phyloP scores from a whole-genome alignment of 2,113 vertebrate species.

The Gasterosteus aculeatus region DNA sequence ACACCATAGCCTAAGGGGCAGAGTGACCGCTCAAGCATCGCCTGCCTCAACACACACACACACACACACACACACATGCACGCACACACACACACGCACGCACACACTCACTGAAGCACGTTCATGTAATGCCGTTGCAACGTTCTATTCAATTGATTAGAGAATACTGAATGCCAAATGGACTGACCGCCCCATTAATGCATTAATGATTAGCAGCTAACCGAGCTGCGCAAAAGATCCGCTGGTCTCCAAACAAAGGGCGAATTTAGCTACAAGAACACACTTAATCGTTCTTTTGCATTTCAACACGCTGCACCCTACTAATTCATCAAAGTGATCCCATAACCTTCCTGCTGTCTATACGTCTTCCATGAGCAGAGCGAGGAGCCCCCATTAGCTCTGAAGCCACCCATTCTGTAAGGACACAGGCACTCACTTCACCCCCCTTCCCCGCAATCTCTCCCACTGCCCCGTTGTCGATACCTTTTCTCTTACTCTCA shows the following conservation, averaged over 20 bases:
- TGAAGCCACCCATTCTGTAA: constrained; percentile 7
- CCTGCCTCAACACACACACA: constrained; percentile 54
- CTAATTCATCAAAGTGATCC: constrained; percentile 22
- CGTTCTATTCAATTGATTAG: constrained; percentile 70
- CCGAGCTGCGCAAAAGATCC: constrained; percentile 22
- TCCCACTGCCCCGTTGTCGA: constrained; percentile 26
- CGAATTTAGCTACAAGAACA: constrained; percentile 34
- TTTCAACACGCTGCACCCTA: neutral
- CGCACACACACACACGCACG: constrained; percentile 37
- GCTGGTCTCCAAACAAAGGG: constrained; percentile 42
- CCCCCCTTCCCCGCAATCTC: constrained; percentile 24
- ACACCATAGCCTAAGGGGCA: constrained; percentile 78
- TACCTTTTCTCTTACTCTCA: constrained; percentile 41
- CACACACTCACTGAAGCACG: constrained; percentile 35
- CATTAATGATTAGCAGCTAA: constrained; percentile 68
- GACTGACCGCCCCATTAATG: constrained; percentile 39
- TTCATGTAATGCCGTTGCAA: constrained; percentile 47
- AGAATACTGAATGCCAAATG: constrained; percentile 64
- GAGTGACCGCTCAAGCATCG: constrained; percentile 81
- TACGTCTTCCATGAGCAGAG: constrained; percentile 11
- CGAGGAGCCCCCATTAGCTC: constrained; percentile 11
- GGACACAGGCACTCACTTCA: constrained; percentile 15
- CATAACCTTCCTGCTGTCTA: neutral
- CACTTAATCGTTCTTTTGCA: neutral
- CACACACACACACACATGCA: constrained; percentile 43